Evolutionary conservation across 2,113 vertebrate species (phyloP).

Genomic region (Dicrurus megarhynchus): DNA sequence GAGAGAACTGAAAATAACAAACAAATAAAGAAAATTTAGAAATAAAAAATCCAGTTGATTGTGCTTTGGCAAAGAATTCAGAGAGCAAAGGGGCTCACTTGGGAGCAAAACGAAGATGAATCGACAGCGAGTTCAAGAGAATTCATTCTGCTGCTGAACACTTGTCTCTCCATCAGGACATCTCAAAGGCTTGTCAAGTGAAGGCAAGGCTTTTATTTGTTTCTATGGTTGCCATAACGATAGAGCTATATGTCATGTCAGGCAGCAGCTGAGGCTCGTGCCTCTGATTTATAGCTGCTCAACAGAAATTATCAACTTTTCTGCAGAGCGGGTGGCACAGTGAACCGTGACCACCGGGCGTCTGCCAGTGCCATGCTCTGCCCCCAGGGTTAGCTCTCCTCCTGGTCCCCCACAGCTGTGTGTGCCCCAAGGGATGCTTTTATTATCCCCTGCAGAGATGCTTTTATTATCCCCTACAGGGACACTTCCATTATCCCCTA

Average conservation of each 20-base stretch:
- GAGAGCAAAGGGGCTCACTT: conserved; percentile 38
- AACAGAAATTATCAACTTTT: conserved; percentile 66
- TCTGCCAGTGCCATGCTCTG: not conserved
- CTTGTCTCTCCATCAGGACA: conserved; percentile 70
- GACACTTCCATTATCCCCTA: not conserved
- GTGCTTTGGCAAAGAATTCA: not conserved
- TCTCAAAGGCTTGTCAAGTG: conserved; percentile 64
- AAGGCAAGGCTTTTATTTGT: conserved; percentile 66
- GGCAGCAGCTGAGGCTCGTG: conserved; percentile 46
- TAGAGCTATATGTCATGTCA: conserved; percentile 73
- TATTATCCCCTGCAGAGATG: not conserved
- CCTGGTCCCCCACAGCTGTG: fast-evolving
- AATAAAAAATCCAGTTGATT: not conserved
- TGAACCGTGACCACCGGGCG: not conserved
- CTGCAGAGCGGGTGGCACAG: conserved; percentile 25
- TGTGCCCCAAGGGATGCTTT: not conserved
- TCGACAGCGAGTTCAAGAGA: conserved; percentile 57
- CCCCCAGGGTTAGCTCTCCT: not conserved
- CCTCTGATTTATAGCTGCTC: conserved; percentile 66
- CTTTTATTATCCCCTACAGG: not conserved
- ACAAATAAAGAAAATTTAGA: not conserved
- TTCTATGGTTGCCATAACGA: conserved; percentile 72
- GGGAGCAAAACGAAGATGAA: conserved; percentile 71
- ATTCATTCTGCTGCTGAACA: conserved; percentile 61
- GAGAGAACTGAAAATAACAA: not conserved